Base-by-base conservation (phyloP, 92 coral and sea anemone genomes). In the Parazoanthus swiftii region DNA sequence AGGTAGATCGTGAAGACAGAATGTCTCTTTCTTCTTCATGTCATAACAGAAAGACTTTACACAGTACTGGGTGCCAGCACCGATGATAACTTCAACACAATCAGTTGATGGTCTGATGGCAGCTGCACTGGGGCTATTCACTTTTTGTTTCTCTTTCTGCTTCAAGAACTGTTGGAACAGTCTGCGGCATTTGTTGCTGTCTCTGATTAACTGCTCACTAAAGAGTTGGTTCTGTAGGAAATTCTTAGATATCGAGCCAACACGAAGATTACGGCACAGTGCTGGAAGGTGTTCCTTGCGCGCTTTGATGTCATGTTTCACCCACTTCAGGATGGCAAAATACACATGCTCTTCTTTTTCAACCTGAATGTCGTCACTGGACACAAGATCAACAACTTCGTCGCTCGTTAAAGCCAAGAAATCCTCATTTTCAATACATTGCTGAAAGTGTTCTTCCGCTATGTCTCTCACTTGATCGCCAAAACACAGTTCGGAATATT, bases 21-120 rank as follows among this genome's bases (percentile, higher is more conserved):
- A 79, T 0, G 92, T 88, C 86, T 93, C 92, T 26, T 89, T 76
- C 21, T 81, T 91, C 26, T 95, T 91, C 76, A 94, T 79, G 89
- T 95, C 98, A 70, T 93, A 95, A 72, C 98, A 93, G 79, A 93
- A 94, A 29, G 91, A 89, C 71, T 88, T 91, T 79, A 88, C 86
- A 79, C 92, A 93, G 50, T 90, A 86, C 8, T 90, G 93, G 43
- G 92, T 91, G 25, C 87, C 87, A 5, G 87, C 87, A 73, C 87
- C 87, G 42, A 84, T 73, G 25, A 84, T 84, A 10, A 84, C 87
- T 72, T 84, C 87, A 15, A 84, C 87, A 84, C 87, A 84, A 68
- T 84, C 87, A n/a, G 87, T 84, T 16, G 87, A 84, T 43, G 87
- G 87, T 51, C 87, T 84, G 43, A 84, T 46, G 23, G 79, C 42